A percentile compares a stretch with the other conserved stretches of the same genome.
phyloP scores from a whole-genome alignment of 2,113 vertebrate genomes.

The Rhizomys pruinosus region DNA sequence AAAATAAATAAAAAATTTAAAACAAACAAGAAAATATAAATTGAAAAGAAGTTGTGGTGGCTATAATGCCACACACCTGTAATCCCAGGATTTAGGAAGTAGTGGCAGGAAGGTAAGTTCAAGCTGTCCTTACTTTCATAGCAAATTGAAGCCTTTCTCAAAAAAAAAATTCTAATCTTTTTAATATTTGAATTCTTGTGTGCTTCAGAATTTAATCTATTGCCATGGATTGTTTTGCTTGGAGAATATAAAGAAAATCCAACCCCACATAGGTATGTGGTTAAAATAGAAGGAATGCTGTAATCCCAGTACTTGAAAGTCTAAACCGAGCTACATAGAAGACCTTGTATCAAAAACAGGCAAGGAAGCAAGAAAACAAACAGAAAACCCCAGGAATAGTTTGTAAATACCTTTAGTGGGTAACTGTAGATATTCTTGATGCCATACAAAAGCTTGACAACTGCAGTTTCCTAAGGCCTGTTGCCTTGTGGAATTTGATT shows the following conservation, averaged over 20 bases:
- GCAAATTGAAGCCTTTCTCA: not conserved
- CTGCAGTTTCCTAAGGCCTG: not conserved
- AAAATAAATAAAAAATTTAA: too few species aligned
- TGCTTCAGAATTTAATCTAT: not conserved
- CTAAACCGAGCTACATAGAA: not conserved
- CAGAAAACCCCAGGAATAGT: not conserved
- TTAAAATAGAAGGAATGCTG: slow-evolving; percentile 1
- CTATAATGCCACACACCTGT: not conserved
- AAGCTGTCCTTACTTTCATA: not conserved
- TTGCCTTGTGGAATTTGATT: slow-evolving; percentile 16
- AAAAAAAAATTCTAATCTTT: not conserved
- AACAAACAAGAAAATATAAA: slow-evolving; percentile 30
- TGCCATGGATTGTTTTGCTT: slow-evolving; percentile 23
- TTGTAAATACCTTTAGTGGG: slow-evolving; percentile 34
- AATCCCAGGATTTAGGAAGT: not conserved
- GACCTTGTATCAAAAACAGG: not conserved
- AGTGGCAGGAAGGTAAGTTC: not conserved
- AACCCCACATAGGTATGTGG: not conserved
- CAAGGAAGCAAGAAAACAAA: not conserved
- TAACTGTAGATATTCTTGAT: slow-evolving; percentile 17
- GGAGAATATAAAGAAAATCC: slow-evolving; percentile 32
- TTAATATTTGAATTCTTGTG: slow-evolving; percentile 28
- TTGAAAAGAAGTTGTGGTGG: slow-evolving; percentile 22
- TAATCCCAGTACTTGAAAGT: not conserved
- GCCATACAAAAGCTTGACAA: not conserved